Evolutionary conservation across 2,797 vertebrate species (phyloP).

Genomic region (Enteromius treurensis): DNA sequence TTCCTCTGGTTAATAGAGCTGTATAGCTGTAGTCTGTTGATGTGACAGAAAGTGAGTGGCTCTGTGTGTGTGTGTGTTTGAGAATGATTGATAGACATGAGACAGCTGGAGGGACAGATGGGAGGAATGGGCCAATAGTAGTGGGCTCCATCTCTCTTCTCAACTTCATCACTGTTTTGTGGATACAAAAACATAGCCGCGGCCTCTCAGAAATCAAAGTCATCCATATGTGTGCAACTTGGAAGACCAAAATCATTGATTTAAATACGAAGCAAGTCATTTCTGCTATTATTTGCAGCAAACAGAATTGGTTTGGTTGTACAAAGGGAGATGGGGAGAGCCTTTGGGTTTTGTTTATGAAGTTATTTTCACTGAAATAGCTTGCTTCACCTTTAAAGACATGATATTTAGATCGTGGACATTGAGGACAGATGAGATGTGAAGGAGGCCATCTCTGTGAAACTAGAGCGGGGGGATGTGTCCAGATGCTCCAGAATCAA

Average conservation of each 20-base stretch:
- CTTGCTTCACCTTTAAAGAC: constrained; percentile 5
- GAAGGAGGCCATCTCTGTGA: constrained; percentile 26
- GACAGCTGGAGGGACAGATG: constrained; percentile 64
- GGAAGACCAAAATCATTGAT: background rate
- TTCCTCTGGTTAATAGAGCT: constrained; percentile 17
- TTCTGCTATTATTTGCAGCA: background rate
- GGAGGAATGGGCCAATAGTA: constrained; percentile 18
- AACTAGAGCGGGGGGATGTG: constrained; percentile 1
- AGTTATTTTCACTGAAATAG: background rate
- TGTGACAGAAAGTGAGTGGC: constrained; percentile 45
- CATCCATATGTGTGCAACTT: background rate
- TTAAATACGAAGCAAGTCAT: background rate
- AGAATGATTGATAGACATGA: constrained; percentile 61
- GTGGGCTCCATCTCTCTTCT: constrained; percentile 1
- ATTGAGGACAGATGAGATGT: background rate
- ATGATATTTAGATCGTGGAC: background rate
- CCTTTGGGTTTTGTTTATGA: background rate
- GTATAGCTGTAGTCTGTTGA: constrained; percentile 17
- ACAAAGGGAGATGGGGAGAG: background rate
- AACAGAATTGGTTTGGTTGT: background rate
- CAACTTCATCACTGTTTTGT: constrained; percentile 16
- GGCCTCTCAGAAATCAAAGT: constrained; percentile 12
- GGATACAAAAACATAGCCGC: constrained; percentile 8
- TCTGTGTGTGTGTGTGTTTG: constrained; percentile 50
- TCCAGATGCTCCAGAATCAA: constrained; percentile 38